Percentiles rank a stretch among this genome's conserved stretches.
Evolutionary conservation across 2,888 invertebrate genomes (phyloP).

Genomic region (Leucania comma): DNA sequence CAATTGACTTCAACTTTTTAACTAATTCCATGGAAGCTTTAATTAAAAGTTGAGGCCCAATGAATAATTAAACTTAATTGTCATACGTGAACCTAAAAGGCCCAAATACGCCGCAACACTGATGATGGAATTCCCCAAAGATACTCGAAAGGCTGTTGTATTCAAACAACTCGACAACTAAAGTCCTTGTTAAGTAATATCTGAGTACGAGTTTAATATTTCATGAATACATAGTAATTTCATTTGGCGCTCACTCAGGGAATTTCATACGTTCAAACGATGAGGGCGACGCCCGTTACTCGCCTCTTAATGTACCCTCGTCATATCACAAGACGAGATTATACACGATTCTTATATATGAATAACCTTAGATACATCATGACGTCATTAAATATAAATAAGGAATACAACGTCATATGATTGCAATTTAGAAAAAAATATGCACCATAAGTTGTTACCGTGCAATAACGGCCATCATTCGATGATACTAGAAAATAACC

Average conservation of each 20-base stretch:
- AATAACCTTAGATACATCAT: conserved; percentile 15
- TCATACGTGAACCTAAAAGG: background rate
- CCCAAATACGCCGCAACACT: background rate
- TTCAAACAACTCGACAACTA: conserved; percentile 28
- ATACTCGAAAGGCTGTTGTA: conserved; percentile 13
- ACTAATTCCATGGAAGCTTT: background rate
- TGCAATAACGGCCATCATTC: conserved; percentile 27
- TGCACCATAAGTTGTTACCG: conserved; percentile 21
- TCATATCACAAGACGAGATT: conserved; percentile 50
- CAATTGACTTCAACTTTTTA: conserved; percentile 6
- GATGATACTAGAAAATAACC: conserved; percentile 55
- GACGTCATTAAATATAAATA: conserved; percentile 39
- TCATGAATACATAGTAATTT: conserved; percentile 66
- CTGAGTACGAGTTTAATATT: conserved; percentile 57
- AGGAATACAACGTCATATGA: conserved; percentile 32
- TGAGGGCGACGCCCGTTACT: conserved; percentile 37
- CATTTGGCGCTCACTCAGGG: conserved; percentile 56
- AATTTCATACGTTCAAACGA: conserved; percentile 63
- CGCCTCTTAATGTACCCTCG: conserved; percentile 52
- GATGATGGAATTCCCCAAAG: background rate
- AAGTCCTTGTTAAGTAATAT: conserved; percentile 44
- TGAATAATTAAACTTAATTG: conserved; percentile 19
- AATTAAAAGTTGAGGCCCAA: conserved; percentile 26
- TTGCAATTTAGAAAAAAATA: conserved; percentile 30
- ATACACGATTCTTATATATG: conserved; percentile 32